These are phyloP conservation scores for Styela plicata DNA, from an alignment of 23 tunicate genomes.

Conservation along the genomic window DNA sequence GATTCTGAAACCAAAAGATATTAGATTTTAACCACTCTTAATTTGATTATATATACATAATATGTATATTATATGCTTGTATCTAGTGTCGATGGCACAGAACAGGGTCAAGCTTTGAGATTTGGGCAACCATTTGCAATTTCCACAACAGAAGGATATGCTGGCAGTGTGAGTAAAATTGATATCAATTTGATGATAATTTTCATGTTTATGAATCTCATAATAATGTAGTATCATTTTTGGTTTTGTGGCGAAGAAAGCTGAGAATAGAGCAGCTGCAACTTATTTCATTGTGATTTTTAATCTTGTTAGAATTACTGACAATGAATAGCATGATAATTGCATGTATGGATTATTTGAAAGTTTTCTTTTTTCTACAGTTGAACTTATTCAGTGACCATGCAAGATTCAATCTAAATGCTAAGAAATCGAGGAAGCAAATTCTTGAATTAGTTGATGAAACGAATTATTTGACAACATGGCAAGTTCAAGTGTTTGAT, in stretches of 20 bases:
- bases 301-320: too few relatives aligned
- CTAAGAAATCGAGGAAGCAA: slow-evolving; percentile 82
- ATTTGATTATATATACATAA: too few relatives aligned
- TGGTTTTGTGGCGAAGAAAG: too few relatives aligned
- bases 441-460: slow-evolving; percentile 71
- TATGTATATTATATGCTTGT: not conserved
- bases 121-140: slow-evolving; percentile 96
- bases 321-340: too few relatives aligned
- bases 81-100: slow-evolving; percentile 83
- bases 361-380: slow-evolving; percentile 27
- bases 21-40: too few relatives aligned
- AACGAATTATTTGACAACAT: slow-evolving; percentile 68
- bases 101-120: slow-evolving; percentile 50
- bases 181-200: not conserved
- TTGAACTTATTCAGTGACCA: slow-evolving; percentile 90
- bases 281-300: too few relatives aligned
- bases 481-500: slow-evolving; percentile 77
- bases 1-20: too few relatives aligned
- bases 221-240: too few relatives aligned
- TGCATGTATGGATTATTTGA: too few relatives aligned
- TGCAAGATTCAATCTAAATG: slow-evolving; percentile 68
- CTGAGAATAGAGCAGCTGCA: too few relatives aligned
- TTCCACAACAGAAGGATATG: slow-evolving; percentile 74
- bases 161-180: slow-evolving; percentile 67
- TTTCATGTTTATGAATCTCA: too few relatives aligned